These are phyloP conservation scores for Macroteleia sp. DNA, from an alignment of 2,888 invertebrate genomes.

Conservation along the genomic window DNA sequence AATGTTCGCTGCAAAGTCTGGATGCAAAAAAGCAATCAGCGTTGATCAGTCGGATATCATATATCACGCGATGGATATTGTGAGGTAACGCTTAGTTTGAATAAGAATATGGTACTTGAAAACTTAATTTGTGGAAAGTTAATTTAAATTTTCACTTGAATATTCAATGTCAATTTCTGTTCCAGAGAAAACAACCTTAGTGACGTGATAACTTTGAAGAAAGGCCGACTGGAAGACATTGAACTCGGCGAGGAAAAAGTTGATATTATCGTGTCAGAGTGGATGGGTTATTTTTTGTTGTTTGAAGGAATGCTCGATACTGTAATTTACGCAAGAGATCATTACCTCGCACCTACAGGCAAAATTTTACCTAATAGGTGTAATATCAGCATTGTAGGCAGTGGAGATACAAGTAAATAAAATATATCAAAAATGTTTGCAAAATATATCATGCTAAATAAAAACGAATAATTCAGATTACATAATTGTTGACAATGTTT, in stretches of 20 bases:
- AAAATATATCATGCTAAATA: too few species aligned
- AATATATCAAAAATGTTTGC: neutral
- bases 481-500: too few species aligned
- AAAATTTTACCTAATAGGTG: slow-evolving; percentile 93
- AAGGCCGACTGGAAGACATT: slow-evolving; percentile 94
- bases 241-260: slow-evolving; percentile 90
- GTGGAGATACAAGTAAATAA: slow-evolving; percentile 90
- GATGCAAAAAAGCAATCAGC: slow-evolving; percentile 95
- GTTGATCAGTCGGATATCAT: slow-evolving; percentile 98
- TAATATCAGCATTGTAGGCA: slow-evolving; percentile 91
- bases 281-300: slow-evolving; percentile 99
- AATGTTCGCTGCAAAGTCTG: slow-evolving; percentile 98
- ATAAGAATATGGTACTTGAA: neutral
- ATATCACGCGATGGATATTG: slow-evolving; percentile 97
- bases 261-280: slow-evolving; percentile 97
- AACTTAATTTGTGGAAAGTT: neutral
- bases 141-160: neutral
- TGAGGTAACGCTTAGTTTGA: slow-evolving; percentile 86
- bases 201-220: slow-evolving; percentile 90
- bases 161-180: slow-evolving; percentile 67
- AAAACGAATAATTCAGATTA: too few species aligned
- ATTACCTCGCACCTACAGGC: slow-evolving; percentile 91
- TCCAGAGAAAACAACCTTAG: slow-evolving; percentile 90
- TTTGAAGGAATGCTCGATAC: slow-evolving; percentile 99
- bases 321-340: slow-evolving; percentile 94